A percentile compares a stretch with the other conserved stretches of the same genome.
Conservation (phyloP, 2,113 vertebrate genomes). For the Mus pahari region DNA sequence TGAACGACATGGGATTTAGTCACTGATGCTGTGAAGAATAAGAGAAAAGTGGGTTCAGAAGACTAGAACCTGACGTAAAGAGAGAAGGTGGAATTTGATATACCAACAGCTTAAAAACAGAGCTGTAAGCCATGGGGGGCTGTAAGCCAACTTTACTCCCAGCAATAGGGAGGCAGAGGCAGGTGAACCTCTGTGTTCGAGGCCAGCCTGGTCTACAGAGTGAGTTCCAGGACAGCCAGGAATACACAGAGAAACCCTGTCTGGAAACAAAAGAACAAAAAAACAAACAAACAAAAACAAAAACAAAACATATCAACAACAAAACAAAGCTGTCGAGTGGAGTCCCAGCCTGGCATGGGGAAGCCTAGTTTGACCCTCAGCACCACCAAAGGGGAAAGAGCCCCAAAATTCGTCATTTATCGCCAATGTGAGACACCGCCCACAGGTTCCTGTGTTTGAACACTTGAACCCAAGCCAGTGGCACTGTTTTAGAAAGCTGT, state of each 20-base stretch:
- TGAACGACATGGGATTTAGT: not conserved
- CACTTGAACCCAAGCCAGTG: too few species aligned
- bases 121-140: not conserved
- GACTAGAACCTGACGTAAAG: not conserved
- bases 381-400: not conserved
- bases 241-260: not conserved
- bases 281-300: not conserved
- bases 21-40: not conserved
- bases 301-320: too few species aligned
- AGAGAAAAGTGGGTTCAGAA: not conserved
- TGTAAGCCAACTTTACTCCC: not conserved
- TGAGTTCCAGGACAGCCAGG: not conserved
- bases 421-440: not conserved
- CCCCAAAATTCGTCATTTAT: not conserved
- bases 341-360: not conserved
- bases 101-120: not conserved
- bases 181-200: not conserved
- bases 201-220: not conserved
- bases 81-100: not conserved
- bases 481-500: not conserved
- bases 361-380: not conserved
- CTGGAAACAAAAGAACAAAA: not conserved
- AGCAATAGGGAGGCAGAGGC: not conserved
- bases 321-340: not conserved
- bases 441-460: not conserved